A percentile compares a stretch with the other conserved stretches of the same genome.
Conservation (phyloP, 2,888 invertebrate genomes). For the Drosophila trichaetosa region DNA sequence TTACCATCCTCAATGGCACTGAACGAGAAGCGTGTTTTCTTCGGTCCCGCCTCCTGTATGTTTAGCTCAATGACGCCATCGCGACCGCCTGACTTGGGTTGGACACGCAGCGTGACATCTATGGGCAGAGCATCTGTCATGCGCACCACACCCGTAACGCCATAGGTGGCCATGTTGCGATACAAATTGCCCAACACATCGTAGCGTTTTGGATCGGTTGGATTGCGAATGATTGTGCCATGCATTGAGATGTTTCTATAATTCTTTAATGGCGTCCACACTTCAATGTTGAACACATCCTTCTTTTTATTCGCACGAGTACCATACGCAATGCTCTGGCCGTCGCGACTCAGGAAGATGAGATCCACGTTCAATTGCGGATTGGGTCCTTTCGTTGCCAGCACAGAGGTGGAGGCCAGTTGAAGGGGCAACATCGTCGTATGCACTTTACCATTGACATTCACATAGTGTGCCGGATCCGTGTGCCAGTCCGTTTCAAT, state of each 20-base stretch:
- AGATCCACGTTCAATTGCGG: conserved; percentile 80
- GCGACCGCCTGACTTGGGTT: conserved; percentile 84
- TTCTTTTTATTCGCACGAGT: conserved; percentile 79
- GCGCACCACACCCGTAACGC: conserved; percentile 84
- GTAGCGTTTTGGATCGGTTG: conserved; percentile 68
- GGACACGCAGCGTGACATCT: conserved; percentile 84
- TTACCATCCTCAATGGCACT: conserved; percentile 84
- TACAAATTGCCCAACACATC: conserved; percentile 85
- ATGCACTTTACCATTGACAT: conserved; percentile 84
- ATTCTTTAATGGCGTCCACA: conserved; percentile 83
- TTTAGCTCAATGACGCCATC: conserved; percentile 83
- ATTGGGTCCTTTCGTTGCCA: conserved; percentile 72
- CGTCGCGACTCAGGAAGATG: conserved; percentile 69
- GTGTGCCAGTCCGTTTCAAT: conserved; percentile 86
- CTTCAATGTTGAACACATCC: conserved; percentile 82
- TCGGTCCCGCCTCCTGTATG: conserved; percentile 69
- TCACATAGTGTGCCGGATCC: conserved; percentile 84
- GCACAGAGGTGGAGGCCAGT: conserved; percentile 75
- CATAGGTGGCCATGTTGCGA: conserved; percentile 84
- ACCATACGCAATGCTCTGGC: conserved; percentile 79
- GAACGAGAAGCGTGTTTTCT: conserved; percentile 81
- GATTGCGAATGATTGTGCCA: conserved; percentile 73
- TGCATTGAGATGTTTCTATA: conserved; percentile 84
- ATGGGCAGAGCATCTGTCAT: conserved; percentile 84
- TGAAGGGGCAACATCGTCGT: conserved; percentile 83